These are phyloP conservation scores for Drosophila kambysellisi DNA, from an alignment of 2,888 invertebrate species.

Conservation along the genomic window DNA sequence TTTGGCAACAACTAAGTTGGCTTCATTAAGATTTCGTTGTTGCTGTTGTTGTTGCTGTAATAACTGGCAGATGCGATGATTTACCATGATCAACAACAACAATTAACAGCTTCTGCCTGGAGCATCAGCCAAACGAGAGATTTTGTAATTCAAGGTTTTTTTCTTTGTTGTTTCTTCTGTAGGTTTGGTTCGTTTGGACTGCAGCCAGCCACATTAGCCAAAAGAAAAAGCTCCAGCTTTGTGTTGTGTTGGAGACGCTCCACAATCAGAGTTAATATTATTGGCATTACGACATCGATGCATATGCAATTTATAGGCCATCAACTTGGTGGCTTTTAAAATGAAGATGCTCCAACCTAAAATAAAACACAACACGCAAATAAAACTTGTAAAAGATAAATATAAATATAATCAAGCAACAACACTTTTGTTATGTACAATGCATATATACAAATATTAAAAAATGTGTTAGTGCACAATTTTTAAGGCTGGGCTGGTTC, in stretches of 20 bases:
- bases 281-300: slow-evolving; percentile 55
- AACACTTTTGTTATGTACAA: slow-evolving; percentile 7
- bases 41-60: slow-evolving; percentile 22
- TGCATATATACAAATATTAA: slow-evolving; percentile 13
- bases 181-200: slow-evolving; percentile 23
- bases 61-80: slow-evolving; percentile 53
- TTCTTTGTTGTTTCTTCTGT: slow-evolving; percentile 13
- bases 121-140: slow-evolving; percentile 49
- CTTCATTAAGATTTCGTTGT: slow-evolving; percentile 20
- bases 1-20: slow-evolving; percentile 36
- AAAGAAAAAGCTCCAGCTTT: slow-evolving; percentile 28
- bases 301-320: slow-evolving; percentile 64
- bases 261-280: slow-evolving; percentile 38
- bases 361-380: not conserved
- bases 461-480: slow-evolving; percentile 25
- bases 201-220: slow-evolving; percentile 55
- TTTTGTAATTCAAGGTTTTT: slow-evolving; percentile 79
- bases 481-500: slow-evolving; percentile 40
- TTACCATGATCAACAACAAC: slow-evolving; percentile 38
- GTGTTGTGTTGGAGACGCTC: not conserved
- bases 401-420: not conserved
- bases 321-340: slow-evolving; percentile 39
- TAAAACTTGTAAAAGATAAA: slow-evolving; percentile 12
- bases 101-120: slow-evolving; percentile 52
- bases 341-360: slow-evolving; percentile 45